A percentile compares a stretch with the other conserved stretches of the same genome.
Conservation (phyloP, 2,113 vertebrate genomes). For the Charina bottae region DNA sequence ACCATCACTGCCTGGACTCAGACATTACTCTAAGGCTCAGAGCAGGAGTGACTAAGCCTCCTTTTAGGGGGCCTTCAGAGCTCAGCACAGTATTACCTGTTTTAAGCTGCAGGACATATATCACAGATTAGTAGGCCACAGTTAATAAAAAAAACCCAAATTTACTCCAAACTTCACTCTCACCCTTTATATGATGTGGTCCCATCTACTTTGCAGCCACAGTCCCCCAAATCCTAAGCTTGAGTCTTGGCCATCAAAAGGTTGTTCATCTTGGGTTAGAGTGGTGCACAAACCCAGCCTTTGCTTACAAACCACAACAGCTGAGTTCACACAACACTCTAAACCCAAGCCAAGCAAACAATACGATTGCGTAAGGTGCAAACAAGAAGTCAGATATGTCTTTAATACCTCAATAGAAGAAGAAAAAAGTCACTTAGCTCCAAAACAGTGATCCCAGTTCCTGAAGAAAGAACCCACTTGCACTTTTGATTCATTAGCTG, state of each 20-base stretch:
- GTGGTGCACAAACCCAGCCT: background rate
- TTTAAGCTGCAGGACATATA: background rate
- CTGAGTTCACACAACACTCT: background rate
- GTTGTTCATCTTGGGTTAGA: background rate
- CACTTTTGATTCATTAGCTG: background rate
- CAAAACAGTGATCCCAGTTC: background rate
- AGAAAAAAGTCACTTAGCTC: background rate
- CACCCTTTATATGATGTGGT: background rate
- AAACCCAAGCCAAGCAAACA: background rate
- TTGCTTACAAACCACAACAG: background rate
- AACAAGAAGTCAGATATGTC: background rate
- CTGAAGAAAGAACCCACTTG: background rate
- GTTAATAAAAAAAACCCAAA: background rate
- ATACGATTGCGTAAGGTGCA: background rate
- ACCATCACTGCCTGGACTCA: background rate
- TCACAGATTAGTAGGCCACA: background rate
- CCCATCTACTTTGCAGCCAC: background rate
- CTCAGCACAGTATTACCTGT: background rate
- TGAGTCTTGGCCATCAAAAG: background rate
- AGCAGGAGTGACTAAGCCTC: background rate
- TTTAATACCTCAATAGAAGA: too few relatives aligned
- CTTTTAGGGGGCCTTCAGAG: background rate
- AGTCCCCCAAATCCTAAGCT: background rate
- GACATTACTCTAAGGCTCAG: background rate
- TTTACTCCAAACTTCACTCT: background rate